These are phyloP conservation scores for Neolamprologus tretocephalus DNA, from an alignment of 2,113 vertebrate genomes.

Conservation along the genomic window DNA sequence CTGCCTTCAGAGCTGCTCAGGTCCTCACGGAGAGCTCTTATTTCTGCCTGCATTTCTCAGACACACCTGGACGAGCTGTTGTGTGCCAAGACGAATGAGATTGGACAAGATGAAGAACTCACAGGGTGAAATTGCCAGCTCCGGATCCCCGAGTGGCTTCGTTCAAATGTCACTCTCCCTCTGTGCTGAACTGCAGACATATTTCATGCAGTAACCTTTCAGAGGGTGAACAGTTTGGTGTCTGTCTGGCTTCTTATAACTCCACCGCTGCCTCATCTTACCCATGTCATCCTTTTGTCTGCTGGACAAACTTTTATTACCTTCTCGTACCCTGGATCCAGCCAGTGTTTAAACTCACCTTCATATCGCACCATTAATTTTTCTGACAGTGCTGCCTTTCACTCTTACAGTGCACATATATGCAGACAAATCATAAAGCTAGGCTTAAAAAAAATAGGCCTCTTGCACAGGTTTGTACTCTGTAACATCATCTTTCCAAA, in stretches of 20 bases:
- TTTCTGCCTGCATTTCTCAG: background rate
- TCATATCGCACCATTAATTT: background rate
- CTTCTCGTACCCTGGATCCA: background rate
- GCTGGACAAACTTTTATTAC: background rate
- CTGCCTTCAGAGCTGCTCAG: background rate
- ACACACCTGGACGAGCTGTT: background rate
- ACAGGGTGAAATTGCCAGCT: slow-evolving; percentile 13
- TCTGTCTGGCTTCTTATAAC: background rate
- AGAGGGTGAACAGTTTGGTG: background rate
- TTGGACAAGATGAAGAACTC: background rate
- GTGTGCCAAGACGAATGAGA: background rate
- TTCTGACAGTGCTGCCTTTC: background rate
- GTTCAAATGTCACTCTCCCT: slow-evolving; percentile 17
- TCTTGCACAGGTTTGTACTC: background rate
- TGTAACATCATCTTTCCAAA: background rate
- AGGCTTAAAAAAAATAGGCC: background rate
- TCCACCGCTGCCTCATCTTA: background rate
- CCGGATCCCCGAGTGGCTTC: background rate
- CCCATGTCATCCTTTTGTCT: background rate
- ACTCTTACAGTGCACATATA: background rate
- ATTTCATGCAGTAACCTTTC: slow-evolving; percentile 23
- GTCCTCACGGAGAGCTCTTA: background rate
- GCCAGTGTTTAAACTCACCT: background rate
- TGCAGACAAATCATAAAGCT: background rate
- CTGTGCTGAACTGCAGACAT: background rate